Conservation (phyloP, 1,140 invertebrate genomes). For the Zelostemma sp. region DNA sequence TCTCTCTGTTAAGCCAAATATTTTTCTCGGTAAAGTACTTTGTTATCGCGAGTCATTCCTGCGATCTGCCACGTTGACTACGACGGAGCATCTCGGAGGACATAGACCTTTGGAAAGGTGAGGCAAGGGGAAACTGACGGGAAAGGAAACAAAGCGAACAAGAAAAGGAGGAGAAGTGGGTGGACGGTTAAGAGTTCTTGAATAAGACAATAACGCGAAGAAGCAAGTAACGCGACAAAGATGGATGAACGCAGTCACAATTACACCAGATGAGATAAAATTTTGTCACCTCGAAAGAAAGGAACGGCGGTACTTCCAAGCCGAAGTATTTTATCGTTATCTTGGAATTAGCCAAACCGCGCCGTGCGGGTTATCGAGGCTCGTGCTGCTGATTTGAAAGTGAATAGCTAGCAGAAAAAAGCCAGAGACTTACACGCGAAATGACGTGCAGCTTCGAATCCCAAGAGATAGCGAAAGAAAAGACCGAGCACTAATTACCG, state of each 20-base stretch:
- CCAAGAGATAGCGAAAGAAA: too few relatives aligned
- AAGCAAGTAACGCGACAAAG: conserved; percentile 22
- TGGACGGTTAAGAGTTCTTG: conserved; percentile 13
- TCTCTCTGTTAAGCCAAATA: conserved; percentile 38
- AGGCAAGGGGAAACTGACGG: conserved; percentile 38
- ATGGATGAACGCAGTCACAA: conserved; percentile 35
- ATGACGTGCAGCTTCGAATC: too few relatives aligned
- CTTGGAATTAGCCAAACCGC: too few relatives aligned
- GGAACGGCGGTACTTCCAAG: too few relatives aligned
- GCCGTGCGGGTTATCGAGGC: too few relatives aligned
- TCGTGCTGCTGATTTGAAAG: too few relatives aligned
- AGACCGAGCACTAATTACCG: too few relatives aligned
- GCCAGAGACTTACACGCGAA: too few relatives aligned
- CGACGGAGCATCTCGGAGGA: conserved; percentile 38
- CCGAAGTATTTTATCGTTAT: too few relatives aligned
- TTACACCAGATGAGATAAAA: conserved; percentile 23
- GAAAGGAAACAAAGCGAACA: conserved; percentile 37
- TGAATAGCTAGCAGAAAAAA: too few relatives aligned
- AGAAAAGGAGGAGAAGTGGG: conserved; percentile 9
- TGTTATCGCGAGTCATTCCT: conserved; percentile 40
- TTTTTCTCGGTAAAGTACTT: conserved; percentile 36
- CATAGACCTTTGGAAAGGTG: conserved; percentile 37
- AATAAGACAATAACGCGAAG: conserved; percentile 38
- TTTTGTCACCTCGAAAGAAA: conserved; percentile 26
- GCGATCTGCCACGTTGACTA: conserved; percentile 42